Percentiles rank a stretch among this genome's conserved stretches.
These are phyloP conservation scores for Eira barbara DNA, from an alignment of 2,113 vertebrate species.

Conservation along the genomic window DNA sequence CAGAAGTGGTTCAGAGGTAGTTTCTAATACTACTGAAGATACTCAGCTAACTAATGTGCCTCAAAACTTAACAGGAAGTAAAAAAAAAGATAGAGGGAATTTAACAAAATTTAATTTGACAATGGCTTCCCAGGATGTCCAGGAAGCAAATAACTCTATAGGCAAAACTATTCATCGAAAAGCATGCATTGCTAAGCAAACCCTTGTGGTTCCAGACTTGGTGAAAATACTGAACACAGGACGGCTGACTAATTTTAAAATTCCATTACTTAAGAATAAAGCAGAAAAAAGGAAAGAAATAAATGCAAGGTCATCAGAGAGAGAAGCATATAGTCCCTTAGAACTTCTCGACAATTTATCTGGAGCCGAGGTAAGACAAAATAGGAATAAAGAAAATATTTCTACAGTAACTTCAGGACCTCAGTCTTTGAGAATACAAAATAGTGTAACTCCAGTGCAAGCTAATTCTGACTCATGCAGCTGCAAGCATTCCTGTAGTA, in stretches of 20 bases:
- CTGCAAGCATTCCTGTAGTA: conserved; percentile 31
- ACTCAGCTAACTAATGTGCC: conserved; percentile 53
- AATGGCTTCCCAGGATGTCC: conserved; percentile 23
- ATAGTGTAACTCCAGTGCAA: not conserved
- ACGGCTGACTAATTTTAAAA: conserved; percentile 81
- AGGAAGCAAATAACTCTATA: conserved; percentile 30
- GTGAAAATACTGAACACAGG: conserved; percentile 64
- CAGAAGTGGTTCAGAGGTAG: not conserved
- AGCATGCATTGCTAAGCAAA: conserved; percentile 48
- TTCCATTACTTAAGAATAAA: conserved; percentile 80
- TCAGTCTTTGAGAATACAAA: not conserved
- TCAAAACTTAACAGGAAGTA: conserved; percentile 58
- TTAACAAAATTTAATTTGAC: conserved; percentile 53
- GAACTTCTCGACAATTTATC: conserved; percentile 63
- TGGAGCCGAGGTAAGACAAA: conserved; percentile 58
- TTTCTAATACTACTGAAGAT: conserved; percentile 42
- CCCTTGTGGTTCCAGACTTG: conserved; percentile 63
- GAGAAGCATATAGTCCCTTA: conserved; percentile 66
- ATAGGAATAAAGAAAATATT: conserved; percentile 42
- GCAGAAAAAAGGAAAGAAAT: conserved; percentile 52
- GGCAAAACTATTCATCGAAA: conserved; percentile 42
- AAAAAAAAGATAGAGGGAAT: conserved; percentile 56
- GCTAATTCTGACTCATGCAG: not conserved
- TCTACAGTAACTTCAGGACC: conserved; percentile 39
- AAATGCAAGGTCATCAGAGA: conserved; percentile 63